Base-by-base conservation (phyloP, 2,797 vertebrate species). In the Macropodus opercularis region DNA sequence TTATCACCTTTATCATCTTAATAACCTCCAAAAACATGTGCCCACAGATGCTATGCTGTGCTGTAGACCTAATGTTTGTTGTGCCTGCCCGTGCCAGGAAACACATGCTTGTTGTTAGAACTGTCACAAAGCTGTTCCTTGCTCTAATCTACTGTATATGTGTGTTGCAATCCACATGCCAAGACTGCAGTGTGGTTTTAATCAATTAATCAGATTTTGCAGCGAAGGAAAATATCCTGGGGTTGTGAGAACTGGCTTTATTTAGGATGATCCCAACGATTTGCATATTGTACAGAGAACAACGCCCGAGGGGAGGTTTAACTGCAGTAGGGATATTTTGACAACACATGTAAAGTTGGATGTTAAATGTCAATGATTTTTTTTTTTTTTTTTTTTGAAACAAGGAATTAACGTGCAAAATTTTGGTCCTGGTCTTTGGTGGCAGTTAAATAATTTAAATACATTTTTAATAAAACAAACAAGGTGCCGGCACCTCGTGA, bases 151-250 rank as follows among this genome's bases (percentile, higher is more conserved):
- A 35, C 43, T 76, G 39, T 63, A 55, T n/a, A n/a, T 77, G 49
- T 77, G 66, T 85, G 71, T 67, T 77, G 77, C 61, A 81, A 85
- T 79, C 56, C 72, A 43, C 48, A 52, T 12, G 43, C 38, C 14
- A 52, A 60, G 65, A 70, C 52, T 31, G 6, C 56, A 18, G 54
- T 71, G 72, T 79, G 84, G 61, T 81, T 90, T 65, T 47, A 88
- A 90, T 89, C 83, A 85, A 86, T 91, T 84, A 86, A 79, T 63
- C 63, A 41, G 21, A 82, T 65, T 66, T 54, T 66, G 61, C 8
- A 6, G 66, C 73, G 71, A 74, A 85, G 63, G 34, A 80, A 88
- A 89, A 86, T 70, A 84, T 80, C 81, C 79, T 4, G 34, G 43
- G 75, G 72, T 73, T 73, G 63, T 80, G 83, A 72, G 81, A 79